Evolutionary conservation across 2,113 vertebrate species (phyloP).

Genomic region (Collichthys lucidus): DNA sequence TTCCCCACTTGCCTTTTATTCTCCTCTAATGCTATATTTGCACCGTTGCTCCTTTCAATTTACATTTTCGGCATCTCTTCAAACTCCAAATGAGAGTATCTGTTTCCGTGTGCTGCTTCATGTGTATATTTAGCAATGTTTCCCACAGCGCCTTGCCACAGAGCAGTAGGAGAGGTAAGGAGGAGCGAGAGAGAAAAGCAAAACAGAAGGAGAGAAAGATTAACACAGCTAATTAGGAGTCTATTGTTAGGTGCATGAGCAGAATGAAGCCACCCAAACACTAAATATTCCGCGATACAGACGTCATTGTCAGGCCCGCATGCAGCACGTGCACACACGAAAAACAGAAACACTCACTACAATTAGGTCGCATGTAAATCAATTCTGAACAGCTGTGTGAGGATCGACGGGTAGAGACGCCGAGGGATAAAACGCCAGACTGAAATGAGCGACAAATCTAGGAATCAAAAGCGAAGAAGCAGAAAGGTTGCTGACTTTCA

Average conservation of each 20-base stretch:
- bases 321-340: conserved; percentile 16
- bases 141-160: conserved; percentile 73
- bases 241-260: conserved; percentile 80
- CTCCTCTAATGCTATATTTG: conserved; percentile 55
- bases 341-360: conserved; percentile 43
- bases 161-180: conserved; percentile 60
- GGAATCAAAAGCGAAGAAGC: conserved; percentile 43
- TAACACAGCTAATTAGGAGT: conserved; percentile 82
- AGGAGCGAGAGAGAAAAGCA: conserved; percentile 64
- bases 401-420: conserved; percentile 46
- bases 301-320: conserved; percentile 55
- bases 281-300: conserved; percentile 62
- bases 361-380: conserved; percentile 78
- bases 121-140: conserved; percentile 82
- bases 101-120: conserved; percentile 62
- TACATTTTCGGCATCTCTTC: conserved; percentile 61
- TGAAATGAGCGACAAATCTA: conserved; percentile 24
- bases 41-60: conserved; percentile 57
- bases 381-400: conserved; percentile 50
- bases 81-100: conserved; percentile 68
- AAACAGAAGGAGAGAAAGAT: conserved; percentile 78
- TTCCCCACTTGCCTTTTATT: conserved; percentile 28
- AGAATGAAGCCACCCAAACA: conserved; percentile 69
- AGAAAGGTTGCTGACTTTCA: conserved; percentile 50
- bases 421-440: neutral